A percentile compares a stretch with the other conserved stretches of the same genome.
These are phyloP conservation scores for Neodon shergylaensis DNA, from an alignment of 2,113 vertebrate genomes.

Conservation along the genomic window DNA sequence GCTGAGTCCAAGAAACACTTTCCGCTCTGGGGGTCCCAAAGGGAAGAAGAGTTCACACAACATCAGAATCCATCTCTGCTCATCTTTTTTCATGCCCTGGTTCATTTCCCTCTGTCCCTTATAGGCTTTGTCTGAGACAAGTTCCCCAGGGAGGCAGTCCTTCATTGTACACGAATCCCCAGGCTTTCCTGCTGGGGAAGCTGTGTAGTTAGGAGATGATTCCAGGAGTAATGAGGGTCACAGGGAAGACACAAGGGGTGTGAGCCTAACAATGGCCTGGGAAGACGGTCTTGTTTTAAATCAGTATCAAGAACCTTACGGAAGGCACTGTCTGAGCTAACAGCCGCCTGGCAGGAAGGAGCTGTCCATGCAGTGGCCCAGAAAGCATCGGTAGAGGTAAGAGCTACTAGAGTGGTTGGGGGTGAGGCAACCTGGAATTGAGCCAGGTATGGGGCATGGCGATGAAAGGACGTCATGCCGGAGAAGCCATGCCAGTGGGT, in stretches of 20 bases:
- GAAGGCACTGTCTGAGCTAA: background rate
- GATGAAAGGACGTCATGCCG: background rate
- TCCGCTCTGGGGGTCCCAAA: background rate
- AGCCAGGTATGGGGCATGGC: background rate
- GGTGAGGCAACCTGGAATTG: background rate
- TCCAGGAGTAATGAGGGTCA: background rate
- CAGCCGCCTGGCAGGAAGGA: background rate
- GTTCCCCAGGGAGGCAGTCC: background rate
- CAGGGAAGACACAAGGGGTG: background rate
- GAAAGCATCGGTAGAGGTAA: background rate
- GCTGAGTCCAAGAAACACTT: background rate
- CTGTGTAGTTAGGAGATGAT: background rate
- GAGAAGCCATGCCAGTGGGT: background rate
- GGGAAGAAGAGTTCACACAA: too few relatives aligned
- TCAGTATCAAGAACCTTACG: background rate
- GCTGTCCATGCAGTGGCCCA: background rate
- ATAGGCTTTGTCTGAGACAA: background rate
- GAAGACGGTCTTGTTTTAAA: background rate
- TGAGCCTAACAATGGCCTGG: background rate
- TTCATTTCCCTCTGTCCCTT: background rate
- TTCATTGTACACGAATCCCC: background rate
- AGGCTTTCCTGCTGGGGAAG: background rate
- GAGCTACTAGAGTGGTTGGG: background rate
- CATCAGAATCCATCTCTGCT: background rate
- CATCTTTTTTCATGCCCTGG: background rate